Evolutionary conservation across 1,140 invertebrate species (phyloP).

Genomic region (Conus betulinus): DNA sequence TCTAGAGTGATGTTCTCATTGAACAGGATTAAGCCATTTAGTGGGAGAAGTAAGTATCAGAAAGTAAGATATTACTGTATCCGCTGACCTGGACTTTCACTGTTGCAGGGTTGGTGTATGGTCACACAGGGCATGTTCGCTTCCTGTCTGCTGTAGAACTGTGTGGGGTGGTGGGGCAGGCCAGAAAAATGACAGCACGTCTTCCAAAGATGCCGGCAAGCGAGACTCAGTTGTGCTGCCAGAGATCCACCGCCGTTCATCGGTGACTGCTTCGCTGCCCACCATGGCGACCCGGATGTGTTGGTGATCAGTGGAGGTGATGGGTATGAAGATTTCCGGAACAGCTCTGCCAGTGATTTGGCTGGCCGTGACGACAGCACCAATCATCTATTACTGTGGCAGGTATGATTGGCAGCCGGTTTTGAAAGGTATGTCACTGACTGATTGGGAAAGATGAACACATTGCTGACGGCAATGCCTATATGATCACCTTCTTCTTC

Average conservation of each 20-base stretch:
- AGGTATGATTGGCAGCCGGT: conserved; percentile 76
- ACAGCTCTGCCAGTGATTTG: conserved; percentile 80
- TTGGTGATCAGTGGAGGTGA: conserved; percentile 96
- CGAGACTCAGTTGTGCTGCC: conserved; percentile 37
- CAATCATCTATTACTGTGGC: conserved; percentile 95
- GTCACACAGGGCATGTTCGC: conserved; percentile 96
- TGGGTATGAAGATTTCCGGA: conserved; percentile 92
- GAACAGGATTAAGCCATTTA: too few relatives aligned
- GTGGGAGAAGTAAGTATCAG: too few relatives aligned
- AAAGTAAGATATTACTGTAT: too few relatives aligned
- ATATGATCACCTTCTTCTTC: too few relatives aligned
- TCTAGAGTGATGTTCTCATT: too few relatives aligned
- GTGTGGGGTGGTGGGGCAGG: conserved; percentile 62
- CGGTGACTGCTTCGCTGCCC: conserved; percentile 74
- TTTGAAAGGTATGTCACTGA: too few relatives aligned
- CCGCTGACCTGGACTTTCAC: not conserved
- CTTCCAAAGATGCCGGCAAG: not conserved
- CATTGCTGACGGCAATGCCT: too few relatives aligned
- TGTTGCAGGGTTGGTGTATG: conserved; percentile 88
- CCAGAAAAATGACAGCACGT: conserved; percentile 31
- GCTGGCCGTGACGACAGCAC: conserved; percentile 96
- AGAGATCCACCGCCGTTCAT: conserved; percentile 68
- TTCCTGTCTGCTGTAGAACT: conserved; percentile 93
- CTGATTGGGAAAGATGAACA: too few relatives aligned
- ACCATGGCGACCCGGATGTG: conserved; percentile 74